Evolutionary conservation across 2,888 invertebrate species (phyloP).

Genomic region (Drosophila kuntzei): DNA sequence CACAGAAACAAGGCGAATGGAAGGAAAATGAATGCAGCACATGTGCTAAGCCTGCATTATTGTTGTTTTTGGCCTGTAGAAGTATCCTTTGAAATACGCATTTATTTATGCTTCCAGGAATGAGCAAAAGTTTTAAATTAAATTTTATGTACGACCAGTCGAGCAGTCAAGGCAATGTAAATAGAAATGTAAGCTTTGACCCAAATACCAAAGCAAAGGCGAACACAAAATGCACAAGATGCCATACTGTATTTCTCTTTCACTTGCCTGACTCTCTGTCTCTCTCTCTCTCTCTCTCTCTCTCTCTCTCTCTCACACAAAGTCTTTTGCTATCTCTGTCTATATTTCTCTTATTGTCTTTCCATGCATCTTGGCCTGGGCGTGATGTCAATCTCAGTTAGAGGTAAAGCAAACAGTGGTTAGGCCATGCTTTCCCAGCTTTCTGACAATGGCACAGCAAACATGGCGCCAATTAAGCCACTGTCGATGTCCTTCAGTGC

Average conservation of each 20-base stretch:
- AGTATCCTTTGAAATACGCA: slow-evolving; percentile 63
- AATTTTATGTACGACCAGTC: slow-evolving; percentile 57
- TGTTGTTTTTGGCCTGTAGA: slow-evolving; percentile 19
- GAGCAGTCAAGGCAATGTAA: slow-evolving; percentile 54
- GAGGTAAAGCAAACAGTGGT: slow-evolving; percentile 48
- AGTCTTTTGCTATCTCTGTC: slow-evolving; percentile 5
- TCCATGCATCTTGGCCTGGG: slow-evolving; percentile 32
- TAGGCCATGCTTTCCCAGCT: slow-evolving; percentile 22
- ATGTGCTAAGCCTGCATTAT: slow-evolving; percentile 48
- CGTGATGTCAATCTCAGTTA: slow-evolving; percentile 52
- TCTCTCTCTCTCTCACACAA: not conserved
- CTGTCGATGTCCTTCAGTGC: slow-evolving; percentile 32
- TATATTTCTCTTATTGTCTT: slow-evolving; percentile 17
- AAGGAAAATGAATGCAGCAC: slow-evolving; percentile 29
- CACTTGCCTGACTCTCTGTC: not conserved
- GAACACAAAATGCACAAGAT: slow-evolving; percentile 43
- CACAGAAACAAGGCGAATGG: slow-evolving; percentile 38
- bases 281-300: not conserved
- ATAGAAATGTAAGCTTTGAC: slow-evolving; percentile 69
- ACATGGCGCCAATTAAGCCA: slow-evolving; percentile 57
- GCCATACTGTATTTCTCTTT: slow-evolving; percentile 20
- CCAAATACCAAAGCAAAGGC: slow-evolving; percentile 60
- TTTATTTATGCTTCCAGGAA: slow-evolving; percentile 65
- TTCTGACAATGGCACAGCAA: slow-evolving; percentile 39
- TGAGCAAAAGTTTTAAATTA: slow-evolving; percentile 73